Conservation (phyloP, 53 echinoderm and acorn worm genomes). For the Echinarachnius parma region DNA sequence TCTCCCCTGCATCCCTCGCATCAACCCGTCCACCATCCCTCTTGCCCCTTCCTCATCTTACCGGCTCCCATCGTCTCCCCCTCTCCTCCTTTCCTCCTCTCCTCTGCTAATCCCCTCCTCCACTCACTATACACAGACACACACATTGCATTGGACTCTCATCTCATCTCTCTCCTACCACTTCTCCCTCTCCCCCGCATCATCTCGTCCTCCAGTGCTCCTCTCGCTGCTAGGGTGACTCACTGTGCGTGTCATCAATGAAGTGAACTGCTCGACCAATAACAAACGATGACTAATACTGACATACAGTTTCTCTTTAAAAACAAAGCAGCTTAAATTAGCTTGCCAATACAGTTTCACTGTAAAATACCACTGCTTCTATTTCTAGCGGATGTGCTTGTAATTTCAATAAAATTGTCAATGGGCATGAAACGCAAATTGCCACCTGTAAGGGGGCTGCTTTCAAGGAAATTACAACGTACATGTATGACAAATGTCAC, state of each 20-base stretch:
- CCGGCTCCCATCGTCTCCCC: background rate
- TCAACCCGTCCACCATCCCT: background rate
- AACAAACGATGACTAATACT: conserved; percentile 35
- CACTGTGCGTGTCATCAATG: conserved; percentile 17
- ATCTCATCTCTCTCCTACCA: background rate
- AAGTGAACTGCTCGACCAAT: conserved; percentile 1
- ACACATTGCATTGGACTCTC: background rate
- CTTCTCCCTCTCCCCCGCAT: background rate
- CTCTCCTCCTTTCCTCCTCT: background rate
- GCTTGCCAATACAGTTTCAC: background rate
- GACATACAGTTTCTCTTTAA: conserved; percentile 13
- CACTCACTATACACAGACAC: too few relatives aligned
- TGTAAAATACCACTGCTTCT: conserved; percentile 1
- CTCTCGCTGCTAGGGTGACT: conserved; percentile 19
- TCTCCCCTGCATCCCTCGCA: background rate
- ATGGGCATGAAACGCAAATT: too few relatives aligned
- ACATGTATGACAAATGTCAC: conserved; percentile 11
- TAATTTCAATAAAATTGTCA: too few relatives aligned
- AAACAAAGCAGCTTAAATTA: conserved; percentile 27
- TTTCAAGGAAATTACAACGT: background rate
- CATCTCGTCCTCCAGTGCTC: background rate
- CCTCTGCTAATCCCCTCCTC: too few relatives aligned
- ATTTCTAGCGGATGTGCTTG: too few relatives aligned
- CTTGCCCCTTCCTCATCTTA: background rate
- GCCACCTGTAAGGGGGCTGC: background rate